Evolutionary conservation across 2,888 invertebrate genomes (phyloP), one percentile per base, ranked within the genome.

Genomic region (Lasius fuliginosus): DNA sequence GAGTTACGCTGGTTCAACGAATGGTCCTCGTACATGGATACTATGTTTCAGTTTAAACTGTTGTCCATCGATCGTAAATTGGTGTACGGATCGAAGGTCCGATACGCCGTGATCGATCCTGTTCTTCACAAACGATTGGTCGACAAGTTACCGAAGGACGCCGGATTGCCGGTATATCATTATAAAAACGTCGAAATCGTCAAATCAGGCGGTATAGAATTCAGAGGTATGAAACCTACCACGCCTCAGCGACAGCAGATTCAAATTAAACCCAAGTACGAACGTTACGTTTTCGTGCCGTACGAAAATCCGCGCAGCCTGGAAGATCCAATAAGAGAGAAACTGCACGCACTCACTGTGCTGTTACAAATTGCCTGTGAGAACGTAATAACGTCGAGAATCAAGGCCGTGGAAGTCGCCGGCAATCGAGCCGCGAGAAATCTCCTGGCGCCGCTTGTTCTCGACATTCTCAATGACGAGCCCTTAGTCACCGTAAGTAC

Each of bases 11-110:
- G 99, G 99, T 96, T 96, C 82, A 97, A 97, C 89, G 98, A 99
- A 95, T 99, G 99, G 99, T 97, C 99, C 83, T 97, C 99, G 67
- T 99, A 97, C 95, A 97, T 99, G 95, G 99, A 99, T 94, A 98
- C 99, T 1, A 98, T 99, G 98, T 96, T 99, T 68, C 99, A 99
- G 95, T 98, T 98, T 94, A 97, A 97, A 75, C 98, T 99, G 92
- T 95, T 99, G 88, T 97, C 97, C 76, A 96, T 96, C 90, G 96
- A 97, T 90, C 96, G 97, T 40, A 96, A 97, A 68, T 97, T 98
- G 93, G 96, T 99, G 23, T 97, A 97, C 94, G 49, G 96, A 99
- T 84, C 96, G 46, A 96, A 99, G 83, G 96, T 99, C 85, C 98
- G 98, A 94, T 96, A 97, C 90, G 96, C 97, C 5, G 96, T 97